Conservation (phyloP, 2,888 invertebrate genomes). For the Meloe dianella region DNA sequence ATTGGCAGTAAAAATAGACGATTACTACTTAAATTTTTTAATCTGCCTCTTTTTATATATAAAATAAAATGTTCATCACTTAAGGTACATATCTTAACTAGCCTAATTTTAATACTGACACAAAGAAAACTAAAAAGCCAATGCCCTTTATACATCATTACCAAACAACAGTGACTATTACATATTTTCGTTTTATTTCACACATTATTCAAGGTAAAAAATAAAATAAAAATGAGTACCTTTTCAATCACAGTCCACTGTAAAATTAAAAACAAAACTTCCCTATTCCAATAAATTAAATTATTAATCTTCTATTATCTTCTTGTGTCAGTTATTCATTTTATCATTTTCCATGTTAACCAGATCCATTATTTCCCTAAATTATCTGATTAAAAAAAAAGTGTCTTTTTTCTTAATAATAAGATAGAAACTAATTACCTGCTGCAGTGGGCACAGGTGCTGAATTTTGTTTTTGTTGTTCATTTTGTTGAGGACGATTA, state of each 20-base stretch:
- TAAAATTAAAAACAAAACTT: conserved; percentile 26
- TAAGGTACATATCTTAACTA: conserved; percentile 46
- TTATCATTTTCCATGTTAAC: conserved; percentile 14
- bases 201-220: conserved; percentile 18
- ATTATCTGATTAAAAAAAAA: conserved; percentile 12
- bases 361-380: conserved; percentile 40
- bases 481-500: conserved; percentile 63
- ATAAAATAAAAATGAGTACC: conserved; percentile 30
- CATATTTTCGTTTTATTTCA: conserved; percentile 18
- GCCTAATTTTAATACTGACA: conserved; percentile 48
- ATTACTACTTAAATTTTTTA: conserved; percentile 29
- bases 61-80: conserved; percentile 53
- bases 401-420: not conserved
- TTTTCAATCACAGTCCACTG: conserved; percentile 34
- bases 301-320: conserved; percentile 31
- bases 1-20: conserved; percentile 39
- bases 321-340: conserved; percentile 42
- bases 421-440: conserved; percentile 23
- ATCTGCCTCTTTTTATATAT: conserved; percentile 40
- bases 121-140: conserved; percentile 43
- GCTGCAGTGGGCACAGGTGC: conserved; percentile 27
- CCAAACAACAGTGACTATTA: conserved; percentile 28
- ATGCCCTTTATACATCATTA: conserved; percentile 34
- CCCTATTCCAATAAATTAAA: conserved; percentile 34
- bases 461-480: conserved; percentile 22